Evolutionary conservation across 2,888 invertebrate genomes (phyloP).

Genomic region (Auanema freiburgensis): DNA sequence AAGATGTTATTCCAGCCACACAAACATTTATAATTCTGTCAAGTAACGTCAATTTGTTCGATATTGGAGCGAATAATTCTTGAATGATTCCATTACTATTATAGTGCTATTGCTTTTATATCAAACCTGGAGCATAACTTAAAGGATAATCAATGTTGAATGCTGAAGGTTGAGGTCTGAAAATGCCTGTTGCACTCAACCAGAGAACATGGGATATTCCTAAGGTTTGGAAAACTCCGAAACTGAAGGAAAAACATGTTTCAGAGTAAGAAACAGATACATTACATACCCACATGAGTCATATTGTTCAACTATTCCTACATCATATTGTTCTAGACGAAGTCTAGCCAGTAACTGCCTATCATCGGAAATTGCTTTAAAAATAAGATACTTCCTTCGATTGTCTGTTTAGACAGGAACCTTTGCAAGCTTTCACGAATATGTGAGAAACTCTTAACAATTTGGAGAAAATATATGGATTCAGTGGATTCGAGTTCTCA

Average conservation of each 20-base stretch:
- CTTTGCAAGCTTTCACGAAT: slow-evolving; percentile 46
- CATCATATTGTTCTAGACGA: slow-evolving; percentile 37
- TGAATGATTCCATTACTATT: slow-evolving; percentile 11
- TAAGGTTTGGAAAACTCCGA: slow-evolving; percentile 45
- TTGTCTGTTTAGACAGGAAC: slow-evolving; percentile 21
- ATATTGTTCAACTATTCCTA: slow-evolving; percentile 58
- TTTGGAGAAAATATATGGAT: slow-evolving; percentile 52
- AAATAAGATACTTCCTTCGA: not conserved
- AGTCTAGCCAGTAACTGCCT: slow-evolving; percentile 26
- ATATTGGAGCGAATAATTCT: slow-evolving; percentile 56
- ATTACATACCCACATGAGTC: slow-evolving; percentile 48
- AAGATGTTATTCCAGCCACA: slow-evolving; percentile 23
- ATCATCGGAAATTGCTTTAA: slow-evolving; percentile 35
- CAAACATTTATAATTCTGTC: slow-evolving; percentile 23
- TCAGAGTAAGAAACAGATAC: not conserved
- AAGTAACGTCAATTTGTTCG: slow-evolving; percentile 41
- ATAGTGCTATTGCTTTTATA: no score
- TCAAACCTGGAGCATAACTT: slow-evolving; percentile 58
- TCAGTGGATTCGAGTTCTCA: slow-evolving; percentile 52
- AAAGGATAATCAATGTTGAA: slow-evolving; percentile 52
- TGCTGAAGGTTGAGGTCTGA: slow-evolving; percentile 44
- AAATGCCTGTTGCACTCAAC: slow-evolving; percentile 56
- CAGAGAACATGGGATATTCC: slow-evolving; percentile 43
- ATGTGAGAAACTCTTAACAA: slow-evolving; percentile 46
- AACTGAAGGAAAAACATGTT: slow-evolving; percentile 14